Evolutionary conservation across 1,140 invertebrate genomes (phyloP).

Genomic region (Conus betulinus): DNA sequence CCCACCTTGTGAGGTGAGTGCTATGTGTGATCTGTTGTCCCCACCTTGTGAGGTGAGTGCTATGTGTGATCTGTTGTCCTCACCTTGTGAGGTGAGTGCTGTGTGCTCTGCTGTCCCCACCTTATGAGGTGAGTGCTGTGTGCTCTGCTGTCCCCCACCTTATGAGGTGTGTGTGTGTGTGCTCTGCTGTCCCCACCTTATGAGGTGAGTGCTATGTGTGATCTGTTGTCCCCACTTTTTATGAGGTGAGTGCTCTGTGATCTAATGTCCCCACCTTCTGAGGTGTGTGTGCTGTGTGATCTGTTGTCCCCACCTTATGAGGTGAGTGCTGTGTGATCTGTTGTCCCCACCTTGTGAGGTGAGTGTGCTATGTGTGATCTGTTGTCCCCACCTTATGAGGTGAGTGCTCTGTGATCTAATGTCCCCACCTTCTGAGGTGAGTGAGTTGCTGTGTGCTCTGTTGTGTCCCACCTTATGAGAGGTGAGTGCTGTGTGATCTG

Average conservation of each 20-base stretch:
- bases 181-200: background rate
- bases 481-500: too few species aligned
- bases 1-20: background rate
- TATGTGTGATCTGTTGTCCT: too few species aligned
- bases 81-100: too few species aligned
- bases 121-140: too few species aligned
- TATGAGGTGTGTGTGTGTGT: too few species aligned
- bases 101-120: too few species aligned
- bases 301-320: background rate
- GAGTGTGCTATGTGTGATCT: background rate
- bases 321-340: background rate
- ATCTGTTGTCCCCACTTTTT: too few species aligned
- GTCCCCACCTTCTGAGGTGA: too few species aligned
- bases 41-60: too few species aligned
- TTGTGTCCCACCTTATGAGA: background rate
- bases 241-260: background rate
- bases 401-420: background rate
- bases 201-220: conserved; percentile 1
- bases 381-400: conserved; percentile 5
- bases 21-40: background rate
- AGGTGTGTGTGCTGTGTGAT: background rate
- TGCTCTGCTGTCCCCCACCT: too few species aligned
- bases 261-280: background rate
- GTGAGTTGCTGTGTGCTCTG: too few species aligned
- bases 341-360: too few species aligned